A percentile compares a stretch with the other conserved stretches of the same genome.
Evolutionary conservation across 1,140 invertebrate species (phyloP).

Genomic region (Drosophila pandora): DNA sequence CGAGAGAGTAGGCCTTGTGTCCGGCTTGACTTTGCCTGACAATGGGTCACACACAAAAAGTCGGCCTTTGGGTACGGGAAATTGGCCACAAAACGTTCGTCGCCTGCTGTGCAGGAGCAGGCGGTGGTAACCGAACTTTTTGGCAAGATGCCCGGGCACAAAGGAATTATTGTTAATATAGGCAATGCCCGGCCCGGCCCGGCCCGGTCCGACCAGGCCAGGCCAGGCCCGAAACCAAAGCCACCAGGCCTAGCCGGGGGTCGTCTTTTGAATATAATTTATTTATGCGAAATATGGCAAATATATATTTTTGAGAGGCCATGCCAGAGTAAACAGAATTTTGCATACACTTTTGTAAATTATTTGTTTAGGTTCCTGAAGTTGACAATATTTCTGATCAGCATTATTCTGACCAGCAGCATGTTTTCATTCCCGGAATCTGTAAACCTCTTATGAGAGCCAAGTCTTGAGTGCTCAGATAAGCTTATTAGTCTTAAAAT

Average conservation of each 20-base stretch:
- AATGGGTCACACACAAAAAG: conserved; percentile 62
- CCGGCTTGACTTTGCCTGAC: conserved; percentile 65
- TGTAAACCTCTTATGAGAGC: no score
- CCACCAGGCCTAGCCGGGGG: conserved; percentile 29
- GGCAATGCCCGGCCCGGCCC: conserved; percentile 52
- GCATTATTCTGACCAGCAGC: no score
- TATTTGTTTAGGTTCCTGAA: not conserved
- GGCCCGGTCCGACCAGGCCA: conserved; percentile 27
- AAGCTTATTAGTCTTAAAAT: no score
- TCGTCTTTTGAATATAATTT: conserved; percentile 58
- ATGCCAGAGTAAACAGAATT: conserved; percentile 29
- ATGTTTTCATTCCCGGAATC: no score
- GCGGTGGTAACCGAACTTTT: conserved; percentile 50
- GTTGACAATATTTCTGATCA: no score
- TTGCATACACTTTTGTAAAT: conserved; percentile 35
- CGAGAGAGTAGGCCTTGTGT: conserved; percentile 18
- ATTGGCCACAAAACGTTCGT: conserved; percentile 79
- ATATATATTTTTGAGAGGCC: conserved; percentile 47
- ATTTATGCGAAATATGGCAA: conserved; percentile 70
- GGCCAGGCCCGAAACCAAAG: conserved; percentile 25
- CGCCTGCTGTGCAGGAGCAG: conserved; percentile 63
- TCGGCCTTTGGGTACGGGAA: conserved; percentile 53
- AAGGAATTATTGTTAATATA: conserved; percentile 80
- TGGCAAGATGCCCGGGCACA: conserved; percentile 73
- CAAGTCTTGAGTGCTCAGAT: no score